A percentile compares a stretch with the other conserved stretches of the same genome.
These are phyloP conservation scores for Labeo rohita DNA, from an alignment of 2,113 vertebrate genomes.

Conservation along the genomic window DNA sequence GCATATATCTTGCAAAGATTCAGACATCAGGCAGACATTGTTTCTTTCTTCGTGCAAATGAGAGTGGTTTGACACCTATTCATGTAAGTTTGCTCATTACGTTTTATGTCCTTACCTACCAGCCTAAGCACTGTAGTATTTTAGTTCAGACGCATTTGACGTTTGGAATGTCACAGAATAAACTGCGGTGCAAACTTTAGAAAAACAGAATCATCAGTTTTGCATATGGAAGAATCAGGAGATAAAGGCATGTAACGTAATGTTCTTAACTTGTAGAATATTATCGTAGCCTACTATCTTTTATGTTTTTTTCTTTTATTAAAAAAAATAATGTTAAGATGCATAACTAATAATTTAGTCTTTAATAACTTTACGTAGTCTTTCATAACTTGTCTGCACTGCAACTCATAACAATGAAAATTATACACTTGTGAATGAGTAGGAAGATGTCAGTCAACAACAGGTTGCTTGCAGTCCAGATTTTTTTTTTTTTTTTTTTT, in stretches of 20 bases:
- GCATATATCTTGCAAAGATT: neutral
- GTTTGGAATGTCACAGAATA: neutral
- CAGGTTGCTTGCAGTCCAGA: neutral
- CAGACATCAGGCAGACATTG: neutral
- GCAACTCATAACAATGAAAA: neutral
- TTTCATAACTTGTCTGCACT: neutral
- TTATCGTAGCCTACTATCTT: neutral
- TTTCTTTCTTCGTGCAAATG: neutral
- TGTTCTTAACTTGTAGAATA: neutral
- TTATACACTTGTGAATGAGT: neutral
- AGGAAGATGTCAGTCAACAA: neutral
- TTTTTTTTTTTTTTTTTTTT: neutral
- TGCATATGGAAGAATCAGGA: neutral
- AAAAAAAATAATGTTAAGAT: neutral
- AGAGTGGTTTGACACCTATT: neutral
- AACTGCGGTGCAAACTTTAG: neutral
- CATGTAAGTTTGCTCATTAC: conserved; percentile 3
- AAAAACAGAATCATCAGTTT: neutral
- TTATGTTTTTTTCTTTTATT: neutral
- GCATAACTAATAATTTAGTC: neutral
- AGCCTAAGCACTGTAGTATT: neutral
- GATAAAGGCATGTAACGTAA: neutral
- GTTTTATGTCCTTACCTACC: neutral
- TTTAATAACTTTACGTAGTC: neutral
- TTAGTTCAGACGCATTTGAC: conserved; percentile 5